Evolutionary conservation across 2,888 invertebrate species (phyloP).

Genomic region (Caenorhabditis sulstoni): DNA sequence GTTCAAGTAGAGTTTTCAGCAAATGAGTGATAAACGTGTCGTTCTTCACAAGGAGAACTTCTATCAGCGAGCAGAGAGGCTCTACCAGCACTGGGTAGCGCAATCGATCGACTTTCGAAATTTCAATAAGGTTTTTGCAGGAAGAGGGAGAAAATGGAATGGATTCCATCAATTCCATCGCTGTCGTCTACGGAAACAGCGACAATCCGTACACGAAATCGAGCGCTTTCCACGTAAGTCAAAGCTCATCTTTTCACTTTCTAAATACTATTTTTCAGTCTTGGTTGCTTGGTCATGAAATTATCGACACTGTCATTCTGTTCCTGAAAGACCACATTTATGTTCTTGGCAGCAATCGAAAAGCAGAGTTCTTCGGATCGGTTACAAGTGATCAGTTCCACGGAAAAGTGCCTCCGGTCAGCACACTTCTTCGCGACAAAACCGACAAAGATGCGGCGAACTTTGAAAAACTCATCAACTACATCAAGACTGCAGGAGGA

Average conservation of each 20-base stretch:
- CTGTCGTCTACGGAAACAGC: conserved; percentile 93
- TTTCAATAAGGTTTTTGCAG: conserved; percentile 53
- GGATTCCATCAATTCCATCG: conserved; percentile 90
- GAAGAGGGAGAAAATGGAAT: conserved; percentile 81
- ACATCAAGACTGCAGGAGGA: conserved; percentile 90
- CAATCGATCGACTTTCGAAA: not conserved
- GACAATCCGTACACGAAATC: conserved; percentile 98
- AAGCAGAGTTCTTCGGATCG: conserved; percentile 95
- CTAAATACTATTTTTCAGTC: conserved; percentile 85
- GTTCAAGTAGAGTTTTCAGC: too few relatives aligned
- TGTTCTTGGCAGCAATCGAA: conserved; percentile 96
- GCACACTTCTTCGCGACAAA: conserved; percentile 91
- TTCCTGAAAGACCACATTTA: conserved; percentile 89
- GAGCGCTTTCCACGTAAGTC: conserved; percentile 89
- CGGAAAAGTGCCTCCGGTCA: conserved; percentile 88
- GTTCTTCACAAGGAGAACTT: conserved; percentile 65
- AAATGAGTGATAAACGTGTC: conserved; percentile 29
- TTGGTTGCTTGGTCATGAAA: conserved; percentile 97
- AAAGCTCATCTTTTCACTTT: too few relatives aligned
- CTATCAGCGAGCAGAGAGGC: conserved; percentile 58
- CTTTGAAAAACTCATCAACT: conserved; percentile 86
- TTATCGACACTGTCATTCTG: conserved; percentile 95
- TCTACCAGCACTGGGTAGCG: conserved; percentile 76
- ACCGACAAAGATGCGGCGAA: conserved; percentile 91
- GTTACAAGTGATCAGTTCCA: conserved; percentile 87